Evolutionary conservation across 2,888 invertebrate genomes (phyloP), one percentile per base, ranked within the genome.

Genomic region (Archaeoteleia sp.): DNA sequence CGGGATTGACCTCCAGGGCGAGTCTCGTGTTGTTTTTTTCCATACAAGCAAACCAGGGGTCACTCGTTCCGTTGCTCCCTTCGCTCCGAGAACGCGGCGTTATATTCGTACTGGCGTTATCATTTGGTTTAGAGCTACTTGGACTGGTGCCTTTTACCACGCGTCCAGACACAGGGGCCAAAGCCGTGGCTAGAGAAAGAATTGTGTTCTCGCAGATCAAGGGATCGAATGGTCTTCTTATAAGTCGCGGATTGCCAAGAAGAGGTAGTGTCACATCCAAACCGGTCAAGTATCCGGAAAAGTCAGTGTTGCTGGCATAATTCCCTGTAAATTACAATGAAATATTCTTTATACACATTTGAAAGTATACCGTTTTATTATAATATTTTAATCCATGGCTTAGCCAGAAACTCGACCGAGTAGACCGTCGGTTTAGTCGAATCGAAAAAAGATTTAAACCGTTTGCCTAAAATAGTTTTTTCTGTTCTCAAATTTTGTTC

Each of bases 1-100:
- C 68, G 1, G 85, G 77, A 68, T 85, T 85, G 1, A 85, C 79
- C 58, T 85, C 85, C 1, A 85, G 71, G 0, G 85, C 85, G 0
- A 85, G 68, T 30, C 84, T 74, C 1, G 85, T 81, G 15, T 85
- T 85, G 23, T 83, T 80, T 23, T 82, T 78, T 20, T 85, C 82
- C 85, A 85, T 85, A 5, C 84, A 82, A 15, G 82, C 80, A 53
- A 85, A 85, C 85, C 85, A 85, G 0, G 85, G 84, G 60, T 81
- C 81, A 32, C 72, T 80, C 1, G 70, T 73, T 27, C 65, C 75
- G 4, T 39, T 53, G 8, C 34, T 54, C 1, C 48, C 39, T 34
- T 74, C 74, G 6, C 46, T 35, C 12, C 54, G 55, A 0, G 67
- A 69, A 13, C 65, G 70, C 0, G 51, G 29, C 0, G 49, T 8